Evolutionary conservation across 2,888 invertebrate genomes (phyloP).

Genomic region (Euproctis similis): DNA sequence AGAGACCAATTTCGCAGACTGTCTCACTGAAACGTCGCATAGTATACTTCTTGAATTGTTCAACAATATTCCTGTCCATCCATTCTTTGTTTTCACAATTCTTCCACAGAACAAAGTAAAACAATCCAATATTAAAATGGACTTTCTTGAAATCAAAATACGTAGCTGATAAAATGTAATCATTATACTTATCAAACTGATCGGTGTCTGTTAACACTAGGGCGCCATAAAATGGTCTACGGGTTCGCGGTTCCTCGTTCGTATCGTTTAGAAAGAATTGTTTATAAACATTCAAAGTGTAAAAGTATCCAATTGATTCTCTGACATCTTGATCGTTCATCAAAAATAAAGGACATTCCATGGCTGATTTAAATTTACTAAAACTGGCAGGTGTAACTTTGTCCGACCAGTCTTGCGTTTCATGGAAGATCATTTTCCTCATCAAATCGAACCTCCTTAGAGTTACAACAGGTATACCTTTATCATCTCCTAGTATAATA

Average conservation of each 20-base stretch:
- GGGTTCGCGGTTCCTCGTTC: slow-evolving; percentile 1
- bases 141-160: slow-evolving; percentile 2
- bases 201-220: slow-evolving; percentile 1
- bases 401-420: not conserved
- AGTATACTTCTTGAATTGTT: slow-evolving; percentile 2
- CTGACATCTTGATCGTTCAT: not conserved
- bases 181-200: slow-evolving; percentile 4
- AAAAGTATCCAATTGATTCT: slow-evolving; percentile 3
- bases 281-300: slow-evolving; percentile 2
- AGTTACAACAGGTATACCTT: not conserved
- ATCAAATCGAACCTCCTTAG: slow-evolving; percentile 2
- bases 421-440: not conserved
- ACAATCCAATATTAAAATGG: slow-evolving; percentile 2
- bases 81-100: slow-evolving; percentile 3
- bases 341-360: slow-evolving; percentile 1
- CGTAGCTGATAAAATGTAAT: slow-evolving; percentile 2
- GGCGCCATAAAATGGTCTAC: slow-evolving; percentile 1
- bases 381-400: not conserved
- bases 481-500: not conserved
- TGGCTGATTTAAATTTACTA: not conserved
- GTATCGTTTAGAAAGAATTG: slow-evolving; percentile 1
- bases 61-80: slow-evolving; percentile 1
- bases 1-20: slow-evolving; percentile 1
- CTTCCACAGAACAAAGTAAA: slow-evolving; percentile 4
- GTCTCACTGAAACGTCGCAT: slow-evolving; percentile 3